phyloP scores from a whole-genome alignment of 2,797 vertebrate species.

The Xiphophorus birchmanni region DNA sequence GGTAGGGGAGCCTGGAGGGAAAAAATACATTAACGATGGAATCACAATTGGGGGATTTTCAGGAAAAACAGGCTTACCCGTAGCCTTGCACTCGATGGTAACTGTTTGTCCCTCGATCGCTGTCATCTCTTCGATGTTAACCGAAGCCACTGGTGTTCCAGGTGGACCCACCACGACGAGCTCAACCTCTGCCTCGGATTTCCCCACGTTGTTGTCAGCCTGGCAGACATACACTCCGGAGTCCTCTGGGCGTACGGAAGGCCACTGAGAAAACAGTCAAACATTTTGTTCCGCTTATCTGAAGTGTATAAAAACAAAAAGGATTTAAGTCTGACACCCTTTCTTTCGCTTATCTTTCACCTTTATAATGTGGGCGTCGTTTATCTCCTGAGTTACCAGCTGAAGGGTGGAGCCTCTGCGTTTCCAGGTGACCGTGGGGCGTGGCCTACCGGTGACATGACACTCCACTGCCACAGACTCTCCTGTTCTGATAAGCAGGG shows the following conservation, averaged over 20 bases:
- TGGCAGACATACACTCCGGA: conserved; percentile 87
- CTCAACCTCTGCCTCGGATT: conserved; percentile 82
- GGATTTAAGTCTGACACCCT: neutral
- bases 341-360: conserved; percentile 22
- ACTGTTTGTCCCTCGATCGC: conserved; percentile 85
- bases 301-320: neutral
- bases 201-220: conserved; percentile 85
- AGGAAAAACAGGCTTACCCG: conserved; percentile 72
- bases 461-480: conserved; percentile 86
- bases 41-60: neutral
- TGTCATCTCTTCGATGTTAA: conserved; percentile 68
- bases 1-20: conserved; percentile 81
- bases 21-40: neutral
- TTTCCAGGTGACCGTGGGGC: conserved; percentile 86
- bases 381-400: conserved; percentile 73
- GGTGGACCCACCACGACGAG: conserved; percentile 76
- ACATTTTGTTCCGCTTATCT: neutral
- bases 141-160: conserved; percentile 76
- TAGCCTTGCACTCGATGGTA: conserved; percentile 85
- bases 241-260: conserved; percentile 78
- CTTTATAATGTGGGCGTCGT: conserved; percentile 81
- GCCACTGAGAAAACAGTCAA: conserved; percentile 77
- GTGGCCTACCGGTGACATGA: conserved; percentile 84
- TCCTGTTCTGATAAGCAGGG: conserved; percentile 82
- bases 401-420: conserved; percentile 80